Percentiles rank a stretch among this genome's conserved stretches.
These are phyloP conservation scores for Cephus runcator DNA, from an alignment of 2,888 invertebrate genomes.

Conservation along the genomic window DNA sequence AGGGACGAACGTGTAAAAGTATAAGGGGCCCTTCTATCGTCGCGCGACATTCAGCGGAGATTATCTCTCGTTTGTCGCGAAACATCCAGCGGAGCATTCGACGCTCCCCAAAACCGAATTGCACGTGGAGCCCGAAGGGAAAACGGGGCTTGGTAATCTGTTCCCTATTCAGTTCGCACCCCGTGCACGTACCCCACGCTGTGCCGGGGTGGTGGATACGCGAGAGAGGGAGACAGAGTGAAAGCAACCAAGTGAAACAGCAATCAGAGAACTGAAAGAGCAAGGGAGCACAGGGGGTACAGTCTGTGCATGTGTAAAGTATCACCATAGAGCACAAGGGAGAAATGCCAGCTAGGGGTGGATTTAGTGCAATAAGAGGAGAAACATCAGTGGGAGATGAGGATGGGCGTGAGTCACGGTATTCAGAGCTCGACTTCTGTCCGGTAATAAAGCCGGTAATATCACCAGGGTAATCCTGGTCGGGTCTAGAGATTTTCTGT, in stretches of 20 bases:
- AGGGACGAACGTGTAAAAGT: background rate
- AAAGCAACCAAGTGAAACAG: slow-evolving; percentile 17
- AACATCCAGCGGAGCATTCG: slow-evolving; percentile 4
- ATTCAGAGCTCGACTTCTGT: slow-evolving; percentile 25
- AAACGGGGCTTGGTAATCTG: slow-evolving; percentile 30
- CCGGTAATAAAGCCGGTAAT: slow-evolving; percentile 45
- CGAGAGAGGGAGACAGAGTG: slow-evolving; percentile 12
- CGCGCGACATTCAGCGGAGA: slow-evolving; percentile 18
- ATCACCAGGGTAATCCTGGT: slow-evolving; percentile 45
- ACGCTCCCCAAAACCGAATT: slow-evolving; percentile 13
- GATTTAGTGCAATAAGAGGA: slow-evolving; percentile 40
- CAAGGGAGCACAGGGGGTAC: background rate
- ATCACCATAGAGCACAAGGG: background rate
- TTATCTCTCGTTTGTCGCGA: slow-evolving; percentile 13
- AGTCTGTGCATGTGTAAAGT: background rate
- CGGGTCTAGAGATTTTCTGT: slow-evolving; percentile 24
- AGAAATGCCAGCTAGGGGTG: background rate
- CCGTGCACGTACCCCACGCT: slow-evolving; percentile 7
- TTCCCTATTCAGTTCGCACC: slow-evolving; percentile 36
- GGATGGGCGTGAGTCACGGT: slow-evolving; percentile 39
- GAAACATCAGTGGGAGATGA: slow-evolving; percentile 43
- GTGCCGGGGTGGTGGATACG: background rate
- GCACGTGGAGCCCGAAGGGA: slow-evolving; percentile 13
- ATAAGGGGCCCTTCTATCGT: background rate
- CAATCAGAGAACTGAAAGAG: slow-evolving; percentile 13